These are phyloP conservation scores for Hirtodrosophila confusa DNA, from an alignment of 2,888 invertebrate genomes.

Conservation along the genomic window DNA sequence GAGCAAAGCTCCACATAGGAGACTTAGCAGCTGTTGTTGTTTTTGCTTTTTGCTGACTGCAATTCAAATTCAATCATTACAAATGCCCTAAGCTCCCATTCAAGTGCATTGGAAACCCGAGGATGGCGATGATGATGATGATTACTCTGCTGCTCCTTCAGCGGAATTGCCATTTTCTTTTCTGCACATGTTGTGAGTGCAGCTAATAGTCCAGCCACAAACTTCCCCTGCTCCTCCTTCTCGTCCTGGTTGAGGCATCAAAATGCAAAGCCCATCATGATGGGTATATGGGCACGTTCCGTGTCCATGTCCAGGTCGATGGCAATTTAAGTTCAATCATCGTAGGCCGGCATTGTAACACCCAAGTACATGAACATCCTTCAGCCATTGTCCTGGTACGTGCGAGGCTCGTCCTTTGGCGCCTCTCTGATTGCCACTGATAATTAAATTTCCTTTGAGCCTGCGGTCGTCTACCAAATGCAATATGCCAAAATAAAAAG, in stretches of 20 bases:
- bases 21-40: conserved; percentile 33
- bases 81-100: conserved; percentile 65
- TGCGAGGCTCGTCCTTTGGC: neutral
- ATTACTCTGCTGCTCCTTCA: conserved; percentile 11
- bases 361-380: conserved; percentile 19
- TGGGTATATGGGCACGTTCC: conserved; percentile 3
- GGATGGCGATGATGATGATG: conserved; percentile 18
- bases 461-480: conserved; percentile 23
- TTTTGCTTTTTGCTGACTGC: conserved; percentile 37
- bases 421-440: conserved; percentile 34
- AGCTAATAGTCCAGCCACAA: conserved; percentile 52
- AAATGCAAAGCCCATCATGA: conserved; percentile 7
- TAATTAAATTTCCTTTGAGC: conserved; percentile 54
- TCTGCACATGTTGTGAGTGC: conserved; percentile 44
- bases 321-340: conserved; percentile 36
- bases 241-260: conserved; percentile 12
- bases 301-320: conserved; percentile 11
- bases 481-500: conserved; percentile 47
- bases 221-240: neutral
- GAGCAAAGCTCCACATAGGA: conserved; percentile 45
- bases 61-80: conserved; percentile 76
- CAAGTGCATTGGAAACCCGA: conserved; percentile 45
- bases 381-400: conserved; percentile 17
- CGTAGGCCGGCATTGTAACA: conserved; percentile 17
- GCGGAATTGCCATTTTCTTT: conserved; percentile 38